Evolutionary conservation across 2,888 invertebrate species (phyloP), one percentile per base, ranked within the genome.

Genomic region (Ditula angustiorana): DNA sequence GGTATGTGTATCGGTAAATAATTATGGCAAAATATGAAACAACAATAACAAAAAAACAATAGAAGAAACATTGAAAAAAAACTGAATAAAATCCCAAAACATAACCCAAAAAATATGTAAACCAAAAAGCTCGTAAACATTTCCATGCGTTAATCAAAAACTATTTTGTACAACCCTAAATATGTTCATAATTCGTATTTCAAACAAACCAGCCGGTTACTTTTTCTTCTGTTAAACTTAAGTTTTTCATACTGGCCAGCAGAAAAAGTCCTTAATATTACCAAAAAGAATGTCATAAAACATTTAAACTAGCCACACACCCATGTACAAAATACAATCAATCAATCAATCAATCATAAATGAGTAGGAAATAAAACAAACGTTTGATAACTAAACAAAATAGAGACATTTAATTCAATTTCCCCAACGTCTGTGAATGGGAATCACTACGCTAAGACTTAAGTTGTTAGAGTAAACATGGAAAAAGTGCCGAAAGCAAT

Each of bases 141-240:
- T n/a, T n/a, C n/a, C n/a, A n/a, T n/a, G n/a, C n/a, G n/a, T n/a
- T 26, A 16, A 28, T 50, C 16, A 30, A 28, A 19, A 30, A 19
- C 5, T 0, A 33, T 21, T 44, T 52, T 44, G 62, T 11, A 56
- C 49, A 62, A 62, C 49, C 55, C 56, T 56, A 33, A 52, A 52
- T 10, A 5, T 41, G 0, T 7, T 28, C 3, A 3, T 13, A 13
- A 24, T 24, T 30, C 1, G n/a, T n/a, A n/a, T n/a, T n/a, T n/a
- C n/a, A n/a, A n/a, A n/a, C n/a, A n/a, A n/a, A n/a, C n/a, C n/a
- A n/a, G n/a, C n/a, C n/a, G n/a, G n/a, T n/a, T n/a, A n/a, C n/a
- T n/a, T n/a, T n/a, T n/a, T n/a, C n/a, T n/a, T n/a, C n/a, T n/a
- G n/a, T n/a, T n/a, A n/a, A n/a, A n/a, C n/a, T n/a, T n/a, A n/a